phyloP scores from a whole-genome alignment of 2,797 vertebrate genomes.

The Neostethus bicornis region DNA sequence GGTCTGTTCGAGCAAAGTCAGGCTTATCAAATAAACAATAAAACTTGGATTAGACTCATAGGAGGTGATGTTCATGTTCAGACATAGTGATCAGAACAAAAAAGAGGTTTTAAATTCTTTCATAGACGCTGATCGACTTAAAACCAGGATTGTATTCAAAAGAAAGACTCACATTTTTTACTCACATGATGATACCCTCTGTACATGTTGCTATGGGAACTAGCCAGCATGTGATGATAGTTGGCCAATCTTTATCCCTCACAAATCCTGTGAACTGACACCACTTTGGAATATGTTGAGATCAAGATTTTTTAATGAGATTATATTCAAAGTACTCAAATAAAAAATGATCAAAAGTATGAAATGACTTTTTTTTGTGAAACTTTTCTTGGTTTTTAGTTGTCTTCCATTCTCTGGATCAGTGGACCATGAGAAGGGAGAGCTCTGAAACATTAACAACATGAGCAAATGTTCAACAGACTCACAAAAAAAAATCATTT shows the following conservation, averaged over 20 bases:
- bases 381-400: background rate
- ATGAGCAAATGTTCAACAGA: background rate
- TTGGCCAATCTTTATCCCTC: background rate
- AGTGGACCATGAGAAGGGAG: background rate
- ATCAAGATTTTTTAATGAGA: no score
- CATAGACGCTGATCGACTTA: no score
- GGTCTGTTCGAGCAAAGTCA: constrained; percentile 23
- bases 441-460: background rate
- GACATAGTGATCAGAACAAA: no score
- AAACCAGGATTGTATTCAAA: constrained; percentile 8
- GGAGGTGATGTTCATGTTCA: background rate
- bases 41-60: background rate
- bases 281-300: no score
- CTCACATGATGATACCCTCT: constrained; percentile 54
- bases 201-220: constrained; percentile 57
- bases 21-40: background rate
- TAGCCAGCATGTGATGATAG: constrained; percentile 52
- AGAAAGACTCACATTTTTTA: constrained; percentile 34
- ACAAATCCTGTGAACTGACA: no score
- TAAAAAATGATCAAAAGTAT: no score
- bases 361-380: background rate
- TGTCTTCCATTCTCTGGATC: background rate
- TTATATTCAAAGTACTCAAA: no score
- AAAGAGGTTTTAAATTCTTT: no score
- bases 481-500: no score